phyloP scores from a whole-genome alignment of 2,888 invertebrate species.

The Nomada ferruginata region DNA sequence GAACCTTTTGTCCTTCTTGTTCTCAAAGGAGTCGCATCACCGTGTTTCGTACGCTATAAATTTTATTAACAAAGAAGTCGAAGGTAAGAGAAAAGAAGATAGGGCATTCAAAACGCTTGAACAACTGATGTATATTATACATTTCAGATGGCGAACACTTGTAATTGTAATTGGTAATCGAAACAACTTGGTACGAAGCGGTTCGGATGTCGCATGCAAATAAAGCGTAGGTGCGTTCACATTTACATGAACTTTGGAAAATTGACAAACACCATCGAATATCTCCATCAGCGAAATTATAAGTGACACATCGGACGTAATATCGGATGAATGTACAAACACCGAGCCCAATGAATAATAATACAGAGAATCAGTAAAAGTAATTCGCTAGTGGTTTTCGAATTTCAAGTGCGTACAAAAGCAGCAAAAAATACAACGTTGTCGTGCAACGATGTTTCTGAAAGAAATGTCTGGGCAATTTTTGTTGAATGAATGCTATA shows the following conservation, averaged over 20 bases:
- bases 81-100: neutral
- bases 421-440: too few relatives aligned
- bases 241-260: conserved; percentile 24
- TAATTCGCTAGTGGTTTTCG: too few relatives aligned
- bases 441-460: too few relatives aligned
- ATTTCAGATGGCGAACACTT: neutral
- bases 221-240: conserved; percentile 19
- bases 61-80: conserved; percentile 15
- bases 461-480: too few relatives aligned
- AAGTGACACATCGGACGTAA: conserved; percentile 12
- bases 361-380: neutral
- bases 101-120: neutral
- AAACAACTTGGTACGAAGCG: neutral
- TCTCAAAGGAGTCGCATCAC: neutral
- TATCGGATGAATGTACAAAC: neutral
- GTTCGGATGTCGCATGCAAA: conserved; percentile 11
- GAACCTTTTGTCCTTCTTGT: neutral
- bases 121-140: neutral
- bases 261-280: conserved; percentile 34
- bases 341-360: conserved; percentile 19
- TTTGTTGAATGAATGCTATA: too few relatives aligned
- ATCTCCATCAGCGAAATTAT: conserved; percentile 31
- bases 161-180: conserved; percentile 20
- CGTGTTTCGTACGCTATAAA: neutral
- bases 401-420: too few relatives aligned